Evolutionary conservation across 2,888 invertebrate genomes (phyloP), one percentile per base, ranked within the genome.

Genomic region (Amiota minor): DNA sequence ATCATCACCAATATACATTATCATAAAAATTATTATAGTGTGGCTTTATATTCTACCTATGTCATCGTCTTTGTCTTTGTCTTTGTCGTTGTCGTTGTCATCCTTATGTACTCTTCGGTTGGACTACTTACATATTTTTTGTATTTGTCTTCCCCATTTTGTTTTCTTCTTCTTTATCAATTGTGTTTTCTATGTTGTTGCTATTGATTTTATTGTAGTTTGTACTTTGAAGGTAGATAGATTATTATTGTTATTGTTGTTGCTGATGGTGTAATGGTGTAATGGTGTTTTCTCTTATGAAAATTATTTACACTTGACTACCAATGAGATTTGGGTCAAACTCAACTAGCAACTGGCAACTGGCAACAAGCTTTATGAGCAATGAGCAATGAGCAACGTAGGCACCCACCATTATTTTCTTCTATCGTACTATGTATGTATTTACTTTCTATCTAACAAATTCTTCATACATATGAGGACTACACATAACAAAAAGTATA

Each of bases 241-340:
- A 14, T 59, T 59, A 18, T 56, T 71, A 53, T 70, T 71, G 64
- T 69, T 35, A 8, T 6, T 35, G 35, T 6, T 35, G 35, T 6
- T 35, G 35, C 4, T 35, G 35, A 6, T 35, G 35, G 35, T 35
- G 35, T 35, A n/a, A n/a, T n/a, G n/a, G n/a, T n/a, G n/a, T n/a
- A n/a, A n/a, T n/a, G n/a, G 35, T 35, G 35, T 35, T 35, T 35
- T 8, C 35, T 71, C 16, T 67, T 67, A 16, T 71, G 53, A 56
- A 76, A 77, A 77, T 76, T 74, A 72, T 77, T 76, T 76, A 72
- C 76, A 77, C 76, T 76, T 77, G 76, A 74, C 76, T 72, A 71
- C 56, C 72, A 53, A 70, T 73, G 67, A 73, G 75, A 75, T 76
- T 76, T 76, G 74, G 76, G 75, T 75, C 75, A 76, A 70, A 74